These are phyloP conservation scores for Morpho helenor DNA, from an alignment of 2,888 invertebrate species.

Conservation along the genomic window DNA sequence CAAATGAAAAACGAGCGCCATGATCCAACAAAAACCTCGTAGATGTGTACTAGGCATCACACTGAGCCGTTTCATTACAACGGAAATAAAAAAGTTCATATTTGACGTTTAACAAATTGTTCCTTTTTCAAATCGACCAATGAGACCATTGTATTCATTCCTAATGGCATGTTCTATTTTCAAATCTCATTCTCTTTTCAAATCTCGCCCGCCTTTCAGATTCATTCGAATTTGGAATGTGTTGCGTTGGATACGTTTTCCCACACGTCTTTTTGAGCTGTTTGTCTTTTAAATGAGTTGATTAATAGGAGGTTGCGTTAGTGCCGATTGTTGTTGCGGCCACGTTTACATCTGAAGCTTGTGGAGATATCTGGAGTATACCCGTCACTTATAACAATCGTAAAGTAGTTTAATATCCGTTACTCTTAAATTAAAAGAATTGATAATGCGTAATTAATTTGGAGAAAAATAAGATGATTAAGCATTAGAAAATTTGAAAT, in stretches of 20 bases:
- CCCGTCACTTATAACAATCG: conserved; percentile 14
- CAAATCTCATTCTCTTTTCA: conserved; percentile 79
- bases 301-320: conserved; percentile 69
- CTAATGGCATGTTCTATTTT: conserved; percentile 79
- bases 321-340: conserved; percentile 48
- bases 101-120: conserved; percentile 80
- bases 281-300: conserved; percentile 72
- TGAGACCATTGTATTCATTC: conserved; percentile 76
- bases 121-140: conserved; percentile 79
- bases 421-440: too few relatives aligned
- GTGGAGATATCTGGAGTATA: conserved; percentile 4
- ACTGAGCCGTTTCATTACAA: conserved; percentile 71
- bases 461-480: too few relatives aligned
- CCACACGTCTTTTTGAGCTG: conserved; percentile 69
- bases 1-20: conserved; percentile 66
- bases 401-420: conserved; percentile 3
- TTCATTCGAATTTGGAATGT: conserved; percentile 78
- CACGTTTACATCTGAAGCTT: conserved; percentile 15
- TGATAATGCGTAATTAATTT: too few relatives aligned
- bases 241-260: conserved; percentile 68
- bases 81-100: conserved; percentile 74
- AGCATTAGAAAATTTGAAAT: too few relatives aligned
- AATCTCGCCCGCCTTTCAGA: conserved; percentile 74
- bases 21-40: conserved; percentile 64
- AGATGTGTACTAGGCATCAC: conserved; percentile 70